Conservation (phyloP, 1,140 invertebrate genomes). For the Temnothorax longispinosus region DNA sequence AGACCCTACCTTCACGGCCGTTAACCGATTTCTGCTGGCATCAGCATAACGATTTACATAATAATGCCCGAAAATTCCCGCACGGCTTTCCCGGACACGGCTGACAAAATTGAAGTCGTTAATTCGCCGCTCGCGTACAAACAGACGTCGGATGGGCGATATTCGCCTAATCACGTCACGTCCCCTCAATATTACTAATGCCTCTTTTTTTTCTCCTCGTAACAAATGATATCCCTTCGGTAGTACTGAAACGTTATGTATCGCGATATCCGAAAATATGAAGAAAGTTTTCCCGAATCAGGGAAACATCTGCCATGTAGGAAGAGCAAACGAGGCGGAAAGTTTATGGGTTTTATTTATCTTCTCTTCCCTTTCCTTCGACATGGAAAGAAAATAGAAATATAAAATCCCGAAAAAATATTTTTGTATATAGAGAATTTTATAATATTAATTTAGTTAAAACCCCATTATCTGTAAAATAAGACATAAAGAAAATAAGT, state of each 20-base stretch:
- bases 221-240: not conserved
- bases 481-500: not conserved
- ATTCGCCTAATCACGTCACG: constrained; percentile 20
- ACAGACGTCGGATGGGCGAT: not conserved
- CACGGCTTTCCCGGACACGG: not conserved
- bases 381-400: constrained; percentile 1
- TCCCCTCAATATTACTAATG: not conserved
- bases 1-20: not conserved
- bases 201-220: not conserved
- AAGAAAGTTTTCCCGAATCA: not conserved
- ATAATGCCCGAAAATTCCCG: constrained; percentile 37
- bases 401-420: not conserved
- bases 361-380: not conserved
- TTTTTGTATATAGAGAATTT: not conserved
- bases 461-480: not conserved
- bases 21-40: constrained; percentile 4
- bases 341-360: not conserved
- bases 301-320: not conserved
- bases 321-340: not conserved
- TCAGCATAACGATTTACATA: constrained; percentile 51
- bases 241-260: not conserved
- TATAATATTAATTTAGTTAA: not conserved
- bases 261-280: not conserved
- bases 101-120: constrained; percentile 46
- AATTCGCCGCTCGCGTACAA: constrained; percentile 24